A percentile compares a stretch with the other conserved stretches of the same genome.
phyloP scores from a whole-genome alignment of 2,113 vertebrate genomes.

The Petaurus breviceps region DNA sequence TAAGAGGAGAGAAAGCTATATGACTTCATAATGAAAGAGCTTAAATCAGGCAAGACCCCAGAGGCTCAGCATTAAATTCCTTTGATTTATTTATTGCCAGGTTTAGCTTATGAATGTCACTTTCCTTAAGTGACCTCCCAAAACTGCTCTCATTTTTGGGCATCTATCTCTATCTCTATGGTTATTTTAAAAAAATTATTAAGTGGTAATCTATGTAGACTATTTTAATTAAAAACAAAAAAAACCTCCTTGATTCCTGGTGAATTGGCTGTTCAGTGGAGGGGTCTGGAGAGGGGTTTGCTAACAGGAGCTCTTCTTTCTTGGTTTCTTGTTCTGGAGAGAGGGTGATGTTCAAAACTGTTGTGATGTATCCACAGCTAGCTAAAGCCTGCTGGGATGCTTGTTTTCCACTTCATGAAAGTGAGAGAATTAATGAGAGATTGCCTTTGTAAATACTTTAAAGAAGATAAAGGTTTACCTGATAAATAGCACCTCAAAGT shows the following conservation, averaged over 20 bases:
- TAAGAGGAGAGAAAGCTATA: slow-evolving; percentile 45
- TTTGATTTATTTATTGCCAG: slow-evolving; percentile 51
- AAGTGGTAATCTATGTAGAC: slow-evolving; percentile 27
- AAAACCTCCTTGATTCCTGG: slow-evolving; percentile 11
- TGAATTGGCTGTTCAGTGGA: slow-evolving; percentile 18
- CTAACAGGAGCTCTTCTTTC: background rate
- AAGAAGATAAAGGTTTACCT: background rate
- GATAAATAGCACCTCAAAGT: background rate
- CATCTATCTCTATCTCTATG: background rate
- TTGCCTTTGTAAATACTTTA: slow-evolving; percentile 23
- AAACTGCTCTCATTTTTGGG: background rate
- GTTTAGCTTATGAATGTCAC: slow-evolving; percentile 50
- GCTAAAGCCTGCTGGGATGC: background rate
- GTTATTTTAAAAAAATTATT: slow-evolving; percentile 38
- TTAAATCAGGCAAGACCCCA: slow-evolving; percentile 68
- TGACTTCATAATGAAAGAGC: slow-evolving; percentile 67
- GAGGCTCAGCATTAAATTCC: slow-evolving; percentile 57
- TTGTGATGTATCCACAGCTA: background rate
- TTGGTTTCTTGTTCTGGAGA: slow-evolving; percentile 5
- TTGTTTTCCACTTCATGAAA: slow-evolving; percentile 6
- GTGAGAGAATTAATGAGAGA: slow-evolving; percentile 32
- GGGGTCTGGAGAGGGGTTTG: background rate
- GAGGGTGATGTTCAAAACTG: slow-evolving; percentile 28
- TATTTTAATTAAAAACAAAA: slow-evolving; percentile 42
- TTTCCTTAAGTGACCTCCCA: slow-evolving; percentile 38